A percentile compares a stretch with the other conserved stretches of the same genome.
Conservation (phyloP, 2,797 vertebrate species). For the Melanotaenia boesemani region DNA sequence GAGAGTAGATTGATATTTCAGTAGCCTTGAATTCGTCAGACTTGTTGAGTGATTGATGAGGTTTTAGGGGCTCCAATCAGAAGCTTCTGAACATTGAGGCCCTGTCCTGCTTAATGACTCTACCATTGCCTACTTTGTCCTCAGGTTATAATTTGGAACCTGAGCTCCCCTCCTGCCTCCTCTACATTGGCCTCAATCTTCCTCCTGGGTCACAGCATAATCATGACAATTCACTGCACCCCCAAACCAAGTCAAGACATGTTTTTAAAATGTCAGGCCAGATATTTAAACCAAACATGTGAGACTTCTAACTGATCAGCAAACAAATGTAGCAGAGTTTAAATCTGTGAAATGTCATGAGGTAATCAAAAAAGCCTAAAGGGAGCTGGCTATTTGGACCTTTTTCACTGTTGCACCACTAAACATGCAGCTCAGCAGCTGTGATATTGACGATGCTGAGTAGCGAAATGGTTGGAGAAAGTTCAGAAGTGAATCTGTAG, state of each 20-base stretch:
- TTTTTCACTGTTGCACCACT: too few species aligned
- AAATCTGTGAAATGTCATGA: too few species aligned
- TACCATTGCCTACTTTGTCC: slow-evolving; percentile 23
- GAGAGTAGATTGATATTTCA: slow-evolving; percentile 27
- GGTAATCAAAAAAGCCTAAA: too few species aligned
- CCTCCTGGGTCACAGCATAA: slow-evolving; percentile 17
- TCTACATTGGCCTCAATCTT: slow-evolving; percentile 15
- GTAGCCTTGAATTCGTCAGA: slow-evolving; percentile 37
- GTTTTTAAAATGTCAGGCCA: not conserved
- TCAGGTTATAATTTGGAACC: slow-evolving; percentile 21
- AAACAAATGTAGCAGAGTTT: too few species aligned
- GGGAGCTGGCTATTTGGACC: too few species aligned
- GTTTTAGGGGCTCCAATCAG: slow-evolving; percentile 29
- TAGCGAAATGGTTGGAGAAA: too few species aligned
- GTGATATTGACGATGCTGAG: too few species aligned
- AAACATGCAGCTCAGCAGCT: too few species aligned
- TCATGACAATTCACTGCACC: slow-evolving; percentile 19
- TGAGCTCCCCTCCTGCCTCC: slow-evolving; percentile 29
- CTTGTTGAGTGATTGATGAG: slow-evolving; percentile 46
- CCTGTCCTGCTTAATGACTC: slow-evolving; percentile 35
- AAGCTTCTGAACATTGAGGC: not conserved
- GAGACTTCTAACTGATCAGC: too few species aligned
- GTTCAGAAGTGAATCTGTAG: too few species aligned
- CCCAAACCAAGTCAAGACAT: not conserved
- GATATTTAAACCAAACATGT: too few species aligned